Conservation (phyloP, 2,888 invertebrate species). For the Amblyjoppa proteus region DNA sequence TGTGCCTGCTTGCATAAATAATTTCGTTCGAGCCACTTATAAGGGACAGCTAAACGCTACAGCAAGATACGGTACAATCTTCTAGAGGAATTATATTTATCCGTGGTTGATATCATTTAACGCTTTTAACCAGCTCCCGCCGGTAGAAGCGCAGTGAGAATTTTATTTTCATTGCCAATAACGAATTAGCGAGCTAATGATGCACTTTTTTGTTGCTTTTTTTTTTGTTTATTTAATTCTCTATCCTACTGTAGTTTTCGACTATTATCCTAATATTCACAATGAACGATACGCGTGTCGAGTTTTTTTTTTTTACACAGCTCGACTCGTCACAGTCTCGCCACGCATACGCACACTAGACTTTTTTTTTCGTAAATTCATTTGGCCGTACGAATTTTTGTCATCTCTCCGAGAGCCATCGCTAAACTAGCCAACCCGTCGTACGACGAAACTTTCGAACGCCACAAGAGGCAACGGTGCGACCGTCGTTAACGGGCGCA, state of each 20-base stretch:
- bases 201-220: conserved; percentile 22
- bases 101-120: conserved; percentile 20
- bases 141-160: conserved; percentile 9
- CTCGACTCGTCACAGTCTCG: conserved; percentile 36
- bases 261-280: conserved; percentile 73
- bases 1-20: conserved; percentile 55
- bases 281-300: conserved; percentile 57
- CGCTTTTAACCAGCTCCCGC: not conserved
- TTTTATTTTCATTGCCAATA: not conserved
- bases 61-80: conserved; percentile 37
- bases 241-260: conserved; percentile 51
- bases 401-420: conserved; percentile 10
- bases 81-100: conserved; percentile 45
- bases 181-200: conserved; percentile 10
- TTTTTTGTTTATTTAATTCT: not conserved
- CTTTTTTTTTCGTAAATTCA: not conserved
- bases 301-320: conserved; percentile 8
- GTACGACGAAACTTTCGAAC: not conserved
- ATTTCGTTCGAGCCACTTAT: conserved; percentile 52
- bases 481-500: not conserved
- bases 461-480: not conserved
- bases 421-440: conserved; percentile 3
- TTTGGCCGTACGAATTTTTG: conserved; percentile 43
- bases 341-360: conserved; percentile 26
- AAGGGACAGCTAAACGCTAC: conserved; percentile 53